Percentiles rank a stretch among this genome's conserved stretches.
These are phyloP conservation scores for Pterocles orientalis DNA, from an alignment of 2,113 vertebrate species.

Conservation along the genomic window DNA sequence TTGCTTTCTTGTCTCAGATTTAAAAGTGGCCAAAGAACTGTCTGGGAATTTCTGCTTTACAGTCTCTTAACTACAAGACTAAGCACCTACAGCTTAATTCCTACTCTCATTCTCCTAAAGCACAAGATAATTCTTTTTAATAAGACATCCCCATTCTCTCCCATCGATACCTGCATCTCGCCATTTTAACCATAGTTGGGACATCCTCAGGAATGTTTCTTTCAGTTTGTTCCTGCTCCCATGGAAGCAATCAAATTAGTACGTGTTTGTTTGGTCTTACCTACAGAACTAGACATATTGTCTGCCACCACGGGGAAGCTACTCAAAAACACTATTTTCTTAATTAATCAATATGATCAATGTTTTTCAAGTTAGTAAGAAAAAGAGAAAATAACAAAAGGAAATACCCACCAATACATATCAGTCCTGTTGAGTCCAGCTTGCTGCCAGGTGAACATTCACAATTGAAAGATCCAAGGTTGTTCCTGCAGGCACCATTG, in stretches of 20 bases:
- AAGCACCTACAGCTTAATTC: background rate
- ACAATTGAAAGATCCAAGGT: conserved; percentile 84
- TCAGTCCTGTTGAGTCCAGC: conserved; percentile 79
- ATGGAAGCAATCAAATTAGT: background rate
- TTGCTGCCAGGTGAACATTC: conserved; percentile 84
- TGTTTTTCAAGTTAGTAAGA: background rate
- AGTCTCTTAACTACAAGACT: background rate
- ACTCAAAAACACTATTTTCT: background rate
- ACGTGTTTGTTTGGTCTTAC: background rate
- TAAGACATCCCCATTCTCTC: background rate
- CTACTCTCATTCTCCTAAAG: background rate
- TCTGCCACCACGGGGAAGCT: background rate
- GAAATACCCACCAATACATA: conserved; percentile 81
- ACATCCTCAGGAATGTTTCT: background rate
- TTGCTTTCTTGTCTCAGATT: background rate
- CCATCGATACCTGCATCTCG: background rate
- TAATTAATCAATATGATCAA: background rate
- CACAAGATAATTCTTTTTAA: background rate
- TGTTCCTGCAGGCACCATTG: conserved; percentile 85
- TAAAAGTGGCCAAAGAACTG: background rate
- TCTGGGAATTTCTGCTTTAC: background rate
- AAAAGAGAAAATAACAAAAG: background rate
- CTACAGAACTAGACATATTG: background rate
- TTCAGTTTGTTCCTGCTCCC: background rate
- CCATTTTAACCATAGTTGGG: background rate